A percentile compares a stretch with the other conserved stretches of the same genome.
Conservation (phyloP, 64 coral and sea anemone species). For the Stylophora pistillata region DNA sequence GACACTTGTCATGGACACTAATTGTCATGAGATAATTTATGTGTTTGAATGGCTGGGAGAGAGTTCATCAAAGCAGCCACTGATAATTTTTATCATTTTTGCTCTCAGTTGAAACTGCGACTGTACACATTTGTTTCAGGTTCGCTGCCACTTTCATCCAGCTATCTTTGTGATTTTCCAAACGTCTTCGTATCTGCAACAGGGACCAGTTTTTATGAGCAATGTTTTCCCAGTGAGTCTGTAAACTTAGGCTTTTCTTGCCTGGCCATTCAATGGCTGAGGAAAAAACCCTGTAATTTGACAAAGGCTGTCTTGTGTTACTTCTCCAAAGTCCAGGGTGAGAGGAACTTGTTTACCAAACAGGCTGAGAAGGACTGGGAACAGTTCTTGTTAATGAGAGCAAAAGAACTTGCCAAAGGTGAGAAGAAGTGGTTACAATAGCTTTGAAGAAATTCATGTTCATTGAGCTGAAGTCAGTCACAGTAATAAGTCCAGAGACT, state of each 20-base stretch:
- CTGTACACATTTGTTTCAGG: constrained; percentile 8
- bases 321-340: not conserved
- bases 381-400: not conserved
- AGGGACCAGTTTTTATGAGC: constrained; percentile 60
- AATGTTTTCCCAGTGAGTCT: constrained; percentile 33
- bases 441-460: too few species aligned
- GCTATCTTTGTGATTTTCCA: constrained; percentile 47
- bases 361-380: not conserved
- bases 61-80: too few species aligned
- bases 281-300: not conserved
- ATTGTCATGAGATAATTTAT: too few species aligned
- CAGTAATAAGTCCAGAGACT: too few species aligned
- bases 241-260: not conserved
- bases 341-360: too few species aligned
- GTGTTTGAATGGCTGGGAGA: too few species aligned
- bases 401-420: too few species aligned
- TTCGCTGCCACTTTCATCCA: constrained; percentile 35
- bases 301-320: not conserved
- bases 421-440: too few species aligned
- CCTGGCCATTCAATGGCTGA: not conserved
- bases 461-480: too few species aligned
- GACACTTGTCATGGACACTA: too few species aligned
- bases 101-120: too few species aligned
- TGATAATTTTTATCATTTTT: too few species aligned
- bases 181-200: constrained; percentile 58